Evolutionary conservation across 2,113 vertebrate genomes (phyloP).

Genomic region (Heterocephalus glaber): DNA sequence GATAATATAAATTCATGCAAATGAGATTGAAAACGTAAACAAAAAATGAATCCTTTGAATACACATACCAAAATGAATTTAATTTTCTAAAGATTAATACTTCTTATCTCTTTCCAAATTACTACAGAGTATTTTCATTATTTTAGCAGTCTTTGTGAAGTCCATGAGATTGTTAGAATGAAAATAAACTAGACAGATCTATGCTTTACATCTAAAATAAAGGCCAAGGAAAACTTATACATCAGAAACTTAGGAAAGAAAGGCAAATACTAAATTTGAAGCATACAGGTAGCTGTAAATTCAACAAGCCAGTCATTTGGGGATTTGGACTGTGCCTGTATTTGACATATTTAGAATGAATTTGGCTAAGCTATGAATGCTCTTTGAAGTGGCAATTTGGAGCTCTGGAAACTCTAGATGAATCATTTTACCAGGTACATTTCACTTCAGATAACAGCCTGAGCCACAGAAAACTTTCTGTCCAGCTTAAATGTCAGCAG

Average conservation of each 20-base stretch:
- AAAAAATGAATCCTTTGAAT: not conserved
- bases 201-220: not conserved
- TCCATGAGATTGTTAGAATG: not conserved
- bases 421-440: conserved; percentile 24
- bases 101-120: not conserved
- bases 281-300: not conserved
- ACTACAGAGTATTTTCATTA: not conserved
- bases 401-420: conserved; percentile 15
- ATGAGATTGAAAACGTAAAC: not conserved
- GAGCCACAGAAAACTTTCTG: not conserved
- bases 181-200: not conserved
- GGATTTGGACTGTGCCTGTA: not conserved
- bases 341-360: not conserved
- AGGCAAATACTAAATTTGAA: not conserved
- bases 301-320: not conserved
- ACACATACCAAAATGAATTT: not conserved
- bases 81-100: not conserved
- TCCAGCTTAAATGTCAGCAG: not conserved
- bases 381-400: conserved; percentile 21
- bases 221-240: not conserved
- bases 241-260: conserved; percentile 18
- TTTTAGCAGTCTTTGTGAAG: not conserved
- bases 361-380: not conserved
- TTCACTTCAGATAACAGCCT: conserved; percentile 9
- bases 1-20: not conserved